Evolutionary conservation across 2,888 invertebrate genomes (phyloP), one percentile per base, ranked within the genome.

Genomic region (Scaeva pyrastri): DNA sequence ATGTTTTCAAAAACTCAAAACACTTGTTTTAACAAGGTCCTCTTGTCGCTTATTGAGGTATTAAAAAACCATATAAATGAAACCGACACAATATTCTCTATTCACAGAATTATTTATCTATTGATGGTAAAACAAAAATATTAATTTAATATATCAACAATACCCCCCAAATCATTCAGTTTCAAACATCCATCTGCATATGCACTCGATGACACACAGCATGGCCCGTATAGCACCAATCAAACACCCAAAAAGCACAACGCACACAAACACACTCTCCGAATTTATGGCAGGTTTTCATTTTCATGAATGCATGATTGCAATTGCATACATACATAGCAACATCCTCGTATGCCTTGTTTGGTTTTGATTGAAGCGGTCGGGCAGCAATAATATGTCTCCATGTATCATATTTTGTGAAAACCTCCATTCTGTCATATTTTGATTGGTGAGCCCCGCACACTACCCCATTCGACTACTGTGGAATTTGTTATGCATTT

Each of bases 241-340:
- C n/a, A 12, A 7, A 26, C 26, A 52, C 21, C 12, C 14, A 19
- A 5, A 8, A 48, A 31, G 31, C 52, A 14, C 23, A 26, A 14
- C 14, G n/a, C 14, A 52, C 14, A 52, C 23, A 52, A 12, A 52
- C 2, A 23, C 0, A 39, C 10, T 21, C 4, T 41, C 39, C 21
- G 1, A 14, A 21, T 31, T 1, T 31, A 31, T 21, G 14, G 14
- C 21, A 14, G 21, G 21, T 39, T 60, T 60, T 60, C 41, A 41
- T 60, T 41, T 60, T 41, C 60, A 60, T 60, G 60, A 60, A 60
- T 60, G 21, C n/a, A 60, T 21, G 41, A 60, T 21, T 21, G 19
- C 12, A 41, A 39, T 16, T 31, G 31, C 14, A 6, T 12, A 39
- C 36, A n/a, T n/a, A n/a, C n/a, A n/a, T n/a, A n/a, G n/a, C n/a